Conservation (phyloP, 2,113 vertebrate genomes). For the Lates calcarifer region DNA sequence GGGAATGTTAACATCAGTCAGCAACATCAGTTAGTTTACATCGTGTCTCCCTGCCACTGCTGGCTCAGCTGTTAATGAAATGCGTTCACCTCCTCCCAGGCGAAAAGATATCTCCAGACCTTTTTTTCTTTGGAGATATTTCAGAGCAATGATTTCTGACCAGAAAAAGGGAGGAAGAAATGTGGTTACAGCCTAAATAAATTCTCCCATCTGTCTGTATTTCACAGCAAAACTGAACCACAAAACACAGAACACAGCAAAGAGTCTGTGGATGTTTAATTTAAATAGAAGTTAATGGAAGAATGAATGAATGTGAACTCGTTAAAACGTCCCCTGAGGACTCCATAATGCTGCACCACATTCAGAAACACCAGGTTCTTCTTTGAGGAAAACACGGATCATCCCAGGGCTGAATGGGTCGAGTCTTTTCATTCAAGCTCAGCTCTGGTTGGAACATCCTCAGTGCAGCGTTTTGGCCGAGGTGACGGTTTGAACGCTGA, state of each 20-base stretch:
- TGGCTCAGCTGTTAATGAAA: too few species aligned
- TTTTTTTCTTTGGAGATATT: too few species aligned
- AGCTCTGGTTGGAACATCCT: conserved; percentile 25
- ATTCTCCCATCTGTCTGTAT: too few species aligned
- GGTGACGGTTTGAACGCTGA: not conserved
- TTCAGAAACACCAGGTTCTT: not conserved
- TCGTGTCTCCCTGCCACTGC: too few species aligned
- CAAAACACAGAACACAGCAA: too few species aligned
- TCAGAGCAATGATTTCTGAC: too few species aligned
- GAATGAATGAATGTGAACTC: not conserved
- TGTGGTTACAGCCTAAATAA: too few species aligned
- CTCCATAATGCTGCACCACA: not conserved
- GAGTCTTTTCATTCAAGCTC: conserved; percentile 9
- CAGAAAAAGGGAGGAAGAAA: too few species aligned
- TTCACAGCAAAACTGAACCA: too few species aligned
- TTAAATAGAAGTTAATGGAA: not conserved
- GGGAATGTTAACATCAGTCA: not conserved
- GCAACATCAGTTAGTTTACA: not conserved
- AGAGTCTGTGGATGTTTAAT: too few species aligned
- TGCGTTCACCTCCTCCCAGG: too few species aligned
- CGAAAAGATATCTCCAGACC: too few species aligned
- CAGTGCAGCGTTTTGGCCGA: not conserved
- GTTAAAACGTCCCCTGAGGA: not conserved
- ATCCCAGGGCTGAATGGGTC: conserved; percentile 1
- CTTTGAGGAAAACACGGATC: not conserved